Evolutionary conservation across 2,113 vertebrate species (phyloP).

Genomic region (Peromyscus polionotus): DNA sequence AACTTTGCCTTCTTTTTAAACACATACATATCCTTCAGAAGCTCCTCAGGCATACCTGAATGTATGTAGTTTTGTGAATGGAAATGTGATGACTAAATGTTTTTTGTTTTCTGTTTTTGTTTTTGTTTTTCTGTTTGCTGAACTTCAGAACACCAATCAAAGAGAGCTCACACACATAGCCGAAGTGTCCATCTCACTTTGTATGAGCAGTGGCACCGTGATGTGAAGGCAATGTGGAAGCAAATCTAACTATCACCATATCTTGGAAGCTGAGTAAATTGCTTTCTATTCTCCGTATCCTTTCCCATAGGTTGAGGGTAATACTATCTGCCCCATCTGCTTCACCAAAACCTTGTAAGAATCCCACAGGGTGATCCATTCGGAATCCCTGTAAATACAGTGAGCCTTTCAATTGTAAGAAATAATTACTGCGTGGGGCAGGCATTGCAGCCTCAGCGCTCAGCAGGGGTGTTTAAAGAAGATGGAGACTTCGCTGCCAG

Average conservation of each 20-base stretch:
- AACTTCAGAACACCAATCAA: background rate
- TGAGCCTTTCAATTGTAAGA: background rate
- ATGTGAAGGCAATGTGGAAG: background rate
- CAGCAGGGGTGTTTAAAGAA: background rate
- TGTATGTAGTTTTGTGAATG: background rate
- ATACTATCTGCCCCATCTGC: background rate
- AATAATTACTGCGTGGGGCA: background rate
- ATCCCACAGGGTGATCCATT: background rate
- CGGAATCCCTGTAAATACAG: slow-evolving; percentile 29
- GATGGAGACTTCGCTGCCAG: slow-evolving; percentile 42
- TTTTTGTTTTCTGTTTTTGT: background rate
- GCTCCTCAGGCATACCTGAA: background rate
- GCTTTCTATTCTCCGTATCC: background rate
- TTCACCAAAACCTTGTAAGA: background rate
- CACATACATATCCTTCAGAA: background rate
- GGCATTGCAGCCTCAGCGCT: background rate
- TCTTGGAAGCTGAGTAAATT: background rate
- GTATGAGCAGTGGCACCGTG: background rate
- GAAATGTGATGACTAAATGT: background rate
- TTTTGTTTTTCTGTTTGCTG: slow-evolving; percentile 16
- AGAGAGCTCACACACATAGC: background rate
- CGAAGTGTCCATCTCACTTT: background rate
- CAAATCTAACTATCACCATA: background rate
- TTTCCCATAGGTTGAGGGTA: background rate
- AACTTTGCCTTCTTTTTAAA: background rate